Evolutionary conservation across 2,888 invertebrate species (phyloP).

Genomic region (Parelbella ahira): DNA sequence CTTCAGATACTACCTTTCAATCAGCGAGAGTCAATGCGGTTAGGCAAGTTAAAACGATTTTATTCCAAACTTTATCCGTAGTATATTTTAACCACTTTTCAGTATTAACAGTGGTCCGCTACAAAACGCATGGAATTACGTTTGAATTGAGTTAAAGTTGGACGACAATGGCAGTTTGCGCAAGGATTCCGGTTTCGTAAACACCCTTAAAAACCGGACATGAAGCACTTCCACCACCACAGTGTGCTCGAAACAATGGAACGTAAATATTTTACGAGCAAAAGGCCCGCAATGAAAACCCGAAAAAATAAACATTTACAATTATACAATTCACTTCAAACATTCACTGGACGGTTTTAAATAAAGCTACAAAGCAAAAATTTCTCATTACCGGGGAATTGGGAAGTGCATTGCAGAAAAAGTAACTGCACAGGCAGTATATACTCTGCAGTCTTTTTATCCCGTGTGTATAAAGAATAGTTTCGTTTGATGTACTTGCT

Average conservation of each 20-base stretch:
- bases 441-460: neutral
- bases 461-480: conserved; percentile 4
- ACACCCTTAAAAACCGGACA: conserved; percentile 6
- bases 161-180: no score
- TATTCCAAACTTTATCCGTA: no score
- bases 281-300: neutral
- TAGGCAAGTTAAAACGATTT: no score
- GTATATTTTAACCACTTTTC: no score
- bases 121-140: no score
- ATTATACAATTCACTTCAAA: conserved; percentile 19
- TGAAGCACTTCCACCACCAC: no score
- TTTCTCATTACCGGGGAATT: conserved; percentile 6
- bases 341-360: conserved; percentile 1
- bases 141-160: no score
- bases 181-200: no score
- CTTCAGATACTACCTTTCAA: no score
- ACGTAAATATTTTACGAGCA: conserved; percentile 16
- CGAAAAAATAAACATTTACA: conserved; percentile 18
- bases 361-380: conserved; percentile 12
- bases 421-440: no score
- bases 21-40: no score
- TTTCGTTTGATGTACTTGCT: conserved; percentile 11
- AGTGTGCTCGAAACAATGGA: conserved; percentile 7
- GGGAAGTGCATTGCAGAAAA: neutral
- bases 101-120: no score